Evolutionary conservation across 1,140 invertebrate genomes (phyloP).

Genomic region (Leptinotarsa defecta): DNA sequence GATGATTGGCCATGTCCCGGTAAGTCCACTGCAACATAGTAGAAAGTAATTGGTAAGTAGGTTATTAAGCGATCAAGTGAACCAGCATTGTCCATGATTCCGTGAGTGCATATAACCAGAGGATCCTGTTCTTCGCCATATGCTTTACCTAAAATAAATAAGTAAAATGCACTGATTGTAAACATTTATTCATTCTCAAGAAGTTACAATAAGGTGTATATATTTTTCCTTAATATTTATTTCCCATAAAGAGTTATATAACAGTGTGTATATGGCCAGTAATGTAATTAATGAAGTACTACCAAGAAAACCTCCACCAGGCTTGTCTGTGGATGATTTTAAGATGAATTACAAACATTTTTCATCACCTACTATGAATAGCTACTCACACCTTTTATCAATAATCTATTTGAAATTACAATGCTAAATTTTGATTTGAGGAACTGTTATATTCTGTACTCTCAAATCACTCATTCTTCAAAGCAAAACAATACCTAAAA

Average conservation of each 20-base stretch:
- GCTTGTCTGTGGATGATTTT: too few relatives aligned
- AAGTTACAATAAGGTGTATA: not conserved
- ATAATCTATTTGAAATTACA: too few relatives aligned
- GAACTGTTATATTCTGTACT: not conserved
- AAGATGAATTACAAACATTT: too few relatives aligned
- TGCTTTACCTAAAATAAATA: slow-evolving; percentile 61
- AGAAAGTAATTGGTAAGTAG: slow-evolving; percentile 62
- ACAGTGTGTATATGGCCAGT: too few relatives aligned
- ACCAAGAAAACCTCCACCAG: too few relatives aligned
- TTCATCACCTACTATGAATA: too few relatives aligned
- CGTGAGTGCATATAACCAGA: slow-evolving; percentile 67
- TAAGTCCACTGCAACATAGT: slow-evolving; percentile 69
- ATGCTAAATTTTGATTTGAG: too few relatives aligned
- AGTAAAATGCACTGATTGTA: not conserved
- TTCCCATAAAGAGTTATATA: too few relatives aligned
- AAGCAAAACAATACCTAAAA: too few relatives aligned
- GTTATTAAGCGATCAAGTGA: slow-evolving; percentile 69
- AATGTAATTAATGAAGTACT: too few relatives aligned
- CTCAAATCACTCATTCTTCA: not conserved
- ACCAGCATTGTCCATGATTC: slow-evolving; percentile 67
- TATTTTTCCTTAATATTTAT: not conserved
- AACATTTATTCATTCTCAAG: not conserved
- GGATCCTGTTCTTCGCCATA: slow-evolving; percentile 64
- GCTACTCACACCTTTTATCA: too few relatives aligned
- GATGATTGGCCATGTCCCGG: slow-evolving; percentile 74